Evolutionary conservation across 2,113 vertebrate genomes (phyloP).

Genomic region (Anarrhichthys ocellatus): DNA sequence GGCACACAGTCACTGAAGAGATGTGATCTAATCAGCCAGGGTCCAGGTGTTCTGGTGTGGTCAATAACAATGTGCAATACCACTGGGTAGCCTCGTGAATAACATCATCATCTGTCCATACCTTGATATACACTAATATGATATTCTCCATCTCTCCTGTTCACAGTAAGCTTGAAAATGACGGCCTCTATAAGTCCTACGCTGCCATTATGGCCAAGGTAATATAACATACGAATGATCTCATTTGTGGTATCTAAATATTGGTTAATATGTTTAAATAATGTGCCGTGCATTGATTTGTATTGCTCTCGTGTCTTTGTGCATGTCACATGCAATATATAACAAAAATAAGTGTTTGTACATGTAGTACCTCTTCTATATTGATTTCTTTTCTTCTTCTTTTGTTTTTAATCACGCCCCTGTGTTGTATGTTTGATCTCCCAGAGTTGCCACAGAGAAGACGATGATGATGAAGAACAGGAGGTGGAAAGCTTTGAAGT

Average conservation of each 20-base stretch:
- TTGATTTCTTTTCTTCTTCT: background rate
- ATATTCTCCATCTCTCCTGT: constrained; percentile 18
- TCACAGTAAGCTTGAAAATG: constrained; percentile 87
- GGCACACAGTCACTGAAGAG: constrained; percentile 1
- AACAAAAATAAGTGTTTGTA: background rate
- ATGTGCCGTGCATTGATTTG: background rate
- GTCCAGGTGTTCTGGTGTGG: background rate
- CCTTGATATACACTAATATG: background rate
- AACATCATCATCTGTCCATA: background rate
- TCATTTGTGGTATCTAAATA: background rate
- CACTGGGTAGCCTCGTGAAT: background rate
- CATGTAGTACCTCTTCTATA: background rate
- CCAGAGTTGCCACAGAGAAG: constrained; percentile 93
- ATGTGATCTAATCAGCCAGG: constrained; percentile 28
- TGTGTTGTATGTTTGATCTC: constrained; percentile 29
- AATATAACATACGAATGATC: constrained; percentile 43
- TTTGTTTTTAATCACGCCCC: background rate
- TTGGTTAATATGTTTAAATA: background rate
- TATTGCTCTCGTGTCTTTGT: background rate
- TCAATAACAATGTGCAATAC: constrained; percentile 31
- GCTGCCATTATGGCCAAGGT: constrained; percentile 97
- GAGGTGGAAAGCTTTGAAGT: constrained; percentile 96
- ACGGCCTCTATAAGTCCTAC: constrained; percentile 91
- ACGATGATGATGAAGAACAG: constrained; percentile 87
- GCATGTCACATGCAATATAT: background rate